phyloP scores from a whole-genome alignment of 2,797 vertebrate species.

The Molossus molossus region DNA sequence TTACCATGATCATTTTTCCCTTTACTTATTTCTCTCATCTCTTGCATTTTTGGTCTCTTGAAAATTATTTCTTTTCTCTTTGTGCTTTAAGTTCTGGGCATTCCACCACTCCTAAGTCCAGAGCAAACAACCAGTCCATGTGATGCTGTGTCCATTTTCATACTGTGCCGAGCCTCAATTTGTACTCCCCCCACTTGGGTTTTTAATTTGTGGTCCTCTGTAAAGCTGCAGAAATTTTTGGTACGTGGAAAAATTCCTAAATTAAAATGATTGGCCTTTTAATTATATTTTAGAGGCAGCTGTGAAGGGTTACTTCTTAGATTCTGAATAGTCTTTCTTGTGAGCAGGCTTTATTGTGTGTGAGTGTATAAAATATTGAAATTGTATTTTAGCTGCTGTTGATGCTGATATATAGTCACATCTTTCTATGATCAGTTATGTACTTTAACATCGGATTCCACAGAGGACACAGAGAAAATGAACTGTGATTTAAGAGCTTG shows the following conservation, averaged over 20 bases:
- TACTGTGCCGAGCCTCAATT: not conserved
- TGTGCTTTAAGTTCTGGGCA: not conserved
- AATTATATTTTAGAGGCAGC: slow-evolving; percentile 51
- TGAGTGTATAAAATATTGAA: not conserved
- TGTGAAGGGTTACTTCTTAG: slow-evolving; percentile 31
- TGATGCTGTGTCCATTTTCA: not conserved
- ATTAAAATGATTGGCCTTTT: slow-evolving; percentile 36
- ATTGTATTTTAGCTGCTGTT: not conserved
- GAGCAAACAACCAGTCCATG: not conserved
- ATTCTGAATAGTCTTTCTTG: not conserved
- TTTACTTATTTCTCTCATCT: not conserved
- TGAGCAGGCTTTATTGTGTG: not conserved
- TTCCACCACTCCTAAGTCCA: not conserved
- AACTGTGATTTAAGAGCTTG: not conserved
- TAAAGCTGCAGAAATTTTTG: slow-evolving; percentile 44
- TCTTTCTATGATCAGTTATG: not conserved
- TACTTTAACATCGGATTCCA: not conserved
- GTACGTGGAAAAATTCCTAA: slow-evolving; percentile 31
- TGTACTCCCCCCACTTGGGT: not conserved
- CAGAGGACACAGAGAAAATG: not conserved
- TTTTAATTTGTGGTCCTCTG: not conserved
- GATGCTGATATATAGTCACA: not conserved
- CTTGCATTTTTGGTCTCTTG: slow-evolving; percentile 55
- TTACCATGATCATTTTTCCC: not conserved
- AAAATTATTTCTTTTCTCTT: not conserved